phyloP scores from a whole-genome alignment of 2,797 vertebrate genomes.

The Aeoliscus strigatus region DNA sequence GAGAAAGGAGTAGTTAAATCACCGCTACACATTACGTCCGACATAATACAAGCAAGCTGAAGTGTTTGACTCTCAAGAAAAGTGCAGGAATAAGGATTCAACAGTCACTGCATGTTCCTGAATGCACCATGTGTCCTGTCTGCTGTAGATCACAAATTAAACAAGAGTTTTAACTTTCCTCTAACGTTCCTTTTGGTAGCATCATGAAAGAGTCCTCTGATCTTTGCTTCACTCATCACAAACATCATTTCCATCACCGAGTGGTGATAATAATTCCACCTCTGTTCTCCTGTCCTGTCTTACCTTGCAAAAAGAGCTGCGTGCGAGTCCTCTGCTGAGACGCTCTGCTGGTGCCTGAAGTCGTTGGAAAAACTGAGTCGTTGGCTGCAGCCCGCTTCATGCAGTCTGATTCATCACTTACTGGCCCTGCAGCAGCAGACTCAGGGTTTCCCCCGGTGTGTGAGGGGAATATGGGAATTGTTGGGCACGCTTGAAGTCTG shows the following conservation, averaged over 20 bases:
- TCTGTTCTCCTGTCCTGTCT: conserved; percentile 3
- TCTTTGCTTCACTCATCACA: not conserved
- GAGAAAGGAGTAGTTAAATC: too few relatives aligned
- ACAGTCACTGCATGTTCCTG: not conserved
- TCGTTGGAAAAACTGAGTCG: conserved; percentile 68
- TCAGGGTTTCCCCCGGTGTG: conserved; percentile 21
- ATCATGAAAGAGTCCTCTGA: not conserved
- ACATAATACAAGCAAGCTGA: too few relatives aligned
- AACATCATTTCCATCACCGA: not conserved
- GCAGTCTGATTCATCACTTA: conserved; percentile 36
- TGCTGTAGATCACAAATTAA: not conserved
- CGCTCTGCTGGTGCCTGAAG: conserved; percentile 41
- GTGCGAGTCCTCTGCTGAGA: conserved; percentile 11
- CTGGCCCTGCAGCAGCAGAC: conserved; percentile 36
- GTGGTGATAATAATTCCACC: too few relatives aligned
- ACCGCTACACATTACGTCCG: too few relatives aligned
- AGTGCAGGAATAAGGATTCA: not conserved
- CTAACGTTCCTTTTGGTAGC: not conserved
- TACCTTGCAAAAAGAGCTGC: conserved; percentile 40
- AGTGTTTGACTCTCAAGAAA: too few relatives aligned
- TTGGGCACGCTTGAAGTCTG: conserved; percentile 4
- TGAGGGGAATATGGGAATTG: conserved; percentile 8
- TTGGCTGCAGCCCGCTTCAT: conserved; percentile 33
- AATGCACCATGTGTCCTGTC: not conserved
- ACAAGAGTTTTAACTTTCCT: too few relatives aligned